Evolutionary conservation across 53 echinoderm and acorn worm genomes (phyloP).

Genomic region (Echinarachnius parma): DNA sequence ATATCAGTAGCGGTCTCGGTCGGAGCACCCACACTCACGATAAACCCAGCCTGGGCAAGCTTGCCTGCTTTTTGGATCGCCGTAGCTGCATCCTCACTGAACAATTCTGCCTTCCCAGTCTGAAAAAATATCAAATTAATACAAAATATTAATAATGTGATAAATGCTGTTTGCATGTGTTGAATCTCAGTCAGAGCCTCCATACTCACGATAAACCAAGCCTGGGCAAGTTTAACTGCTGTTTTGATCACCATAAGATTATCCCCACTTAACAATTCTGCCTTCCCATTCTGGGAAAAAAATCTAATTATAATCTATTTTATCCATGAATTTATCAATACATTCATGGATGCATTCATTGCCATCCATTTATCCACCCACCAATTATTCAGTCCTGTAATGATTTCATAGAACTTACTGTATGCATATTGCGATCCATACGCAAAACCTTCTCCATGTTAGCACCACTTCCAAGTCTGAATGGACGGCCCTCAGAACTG

Average conservation of each 20-base stretch:
- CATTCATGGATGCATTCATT: no score
- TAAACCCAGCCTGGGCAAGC: constrained; percentile 75
- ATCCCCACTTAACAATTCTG: no score
- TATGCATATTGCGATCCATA: constrained; percentile 84
- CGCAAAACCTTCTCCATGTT: constrained; percentile 90
- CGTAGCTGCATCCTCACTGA: constrained; percentile 66
- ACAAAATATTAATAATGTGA: no score
- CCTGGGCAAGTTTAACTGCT: background rate
- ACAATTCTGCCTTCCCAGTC: constrained; percentile 81
- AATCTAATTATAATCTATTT: no score
- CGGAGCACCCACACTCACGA: constrained; percentile 79
- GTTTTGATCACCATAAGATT: no score
- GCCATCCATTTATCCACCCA: no score
- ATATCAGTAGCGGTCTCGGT: constrained; percentile 50
- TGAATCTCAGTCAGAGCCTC: background rate
- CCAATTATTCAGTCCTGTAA: no score
- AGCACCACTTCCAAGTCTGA: constrained; percentile 81
- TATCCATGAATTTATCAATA: no score
- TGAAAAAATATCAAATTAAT: constrained; percentile 17
- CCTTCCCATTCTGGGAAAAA: no score
- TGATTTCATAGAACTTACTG: constrained; percentile 50
- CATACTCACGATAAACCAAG: background rate
- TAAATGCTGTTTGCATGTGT: background rate
- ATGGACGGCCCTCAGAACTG: constrained; percentile 88
- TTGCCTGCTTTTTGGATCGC: constrained; percentile 79